Evolutionary conservation across 2,113 vertebrate genomes (phyloP), one percentile per base, ranked within the genome.

Genomic region (Cololabis saira): DNA sequence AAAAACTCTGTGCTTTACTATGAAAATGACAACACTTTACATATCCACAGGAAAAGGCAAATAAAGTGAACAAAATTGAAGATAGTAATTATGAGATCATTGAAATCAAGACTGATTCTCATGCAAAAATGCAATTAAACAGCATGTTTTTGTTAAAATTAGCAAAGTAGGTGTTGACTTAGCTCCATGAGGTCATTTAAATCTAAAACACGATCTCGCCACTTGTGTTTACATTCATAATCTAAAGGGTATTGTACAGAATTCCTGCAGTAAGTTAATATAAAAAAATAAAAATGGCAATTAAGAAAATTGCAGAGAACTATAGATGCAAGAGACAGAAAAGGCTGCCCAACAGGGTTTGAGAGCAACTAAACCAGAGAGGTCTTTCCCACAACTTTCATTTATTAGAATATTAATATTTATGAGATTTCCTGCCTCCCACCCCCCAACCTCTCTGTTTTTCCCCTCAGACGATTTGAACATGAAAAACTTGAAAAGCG

Each of bases 351-450:
- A 80, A 80, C 76, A 73, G 77, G 74, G 76, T 70, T 81, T 86
- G 76, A 84, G 85, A 81, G 70, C 72, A 85, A 69, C 69, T 80
- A 76, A 85, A 86, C 76, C 75, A 84, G 83, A 89, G 79, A 88
- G 88, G 87, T 82, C 86, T 84, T 90, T 69, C 81, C 80, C 78
- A 66, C 85, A 84, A 84, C 85, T 85, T 87, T 80, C 84, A 83
- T 75, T 91, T 59, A 83, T 87, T 83, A 79, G 41, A 83, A 82
- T 86, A 92, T 90, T 86, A 90, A 92, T 92, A 90, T 91, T 91
- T 84, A 92, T 92, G 83, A 92, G 84, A 80, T 81, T 89, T 86
- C 87, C 83, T 86, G 74, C 57, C 67, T 64, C 64, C 61, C 67
- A 55, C 58, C 61, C 22, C 6, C 10, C 55, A 68, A 64, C 60